Base-by-base conservation (phyloP, 92 coral and sea anemone genomes). In the Scolanthus callimorphus region DNA sequence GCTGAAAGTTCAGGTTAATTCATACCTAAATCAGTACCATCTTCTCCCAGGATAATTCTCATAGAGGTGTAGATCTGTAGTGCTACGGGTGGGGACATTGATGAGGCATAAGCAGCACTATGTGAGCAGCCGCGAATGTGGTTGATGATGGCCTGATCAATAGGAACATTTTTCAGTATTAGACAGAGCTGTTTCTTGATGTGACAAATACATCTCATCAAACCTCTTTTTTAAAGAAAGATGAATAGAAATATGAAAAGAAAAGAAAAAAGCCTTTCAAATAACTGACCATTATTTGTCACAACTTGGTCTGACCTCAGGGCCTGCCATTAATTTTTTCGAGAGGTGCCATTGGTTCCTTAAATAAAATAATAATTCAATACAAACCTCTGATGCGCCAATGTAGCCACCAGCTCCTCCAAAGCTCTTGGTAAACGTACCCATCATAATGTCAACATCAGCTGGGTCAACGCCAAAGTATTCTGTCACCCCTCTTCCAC, bases 401-500 rank as follows among this genome's bases (percentile, higher is more conserved):
- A 92, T 84, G 56, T 92, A 92, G 6, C 98, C 98, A 0, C 98
- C 98, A 11, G 96, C 96, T 6, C 92, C 88, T 20, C 96, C 96
- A 73, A 92, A 92, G 57, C 96, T 88, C 78, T 92, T 92, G 51
- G 98, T 92, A 49, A 92, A 92, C 20, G 98, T 92, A 20, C 98
- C 98, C 98, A 92, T 92, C 96, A 92, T 88, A 51, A 92, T 88
- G 51, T 92, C 98, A 48, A 92, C 73, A 60, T 88, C 98, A 21
- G 59, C 65, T 37, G 86, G 79, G 61, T 88, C 78, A 21, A 92
- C 92, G 26, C 87, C 92, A 73, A 80, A 92, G 67, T 79, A 84
- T 25, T 92, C 98, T 17, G 92, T 63, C 34, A 92, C 87, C 0
- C 98, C 98, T 60, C 88, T 79, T 28, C 98, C 98, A 69, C 64